Evolutionary conservation across 2,113 vertebrate genomes (phyloP).

Genomic region (Pitta sordida): DNA sequence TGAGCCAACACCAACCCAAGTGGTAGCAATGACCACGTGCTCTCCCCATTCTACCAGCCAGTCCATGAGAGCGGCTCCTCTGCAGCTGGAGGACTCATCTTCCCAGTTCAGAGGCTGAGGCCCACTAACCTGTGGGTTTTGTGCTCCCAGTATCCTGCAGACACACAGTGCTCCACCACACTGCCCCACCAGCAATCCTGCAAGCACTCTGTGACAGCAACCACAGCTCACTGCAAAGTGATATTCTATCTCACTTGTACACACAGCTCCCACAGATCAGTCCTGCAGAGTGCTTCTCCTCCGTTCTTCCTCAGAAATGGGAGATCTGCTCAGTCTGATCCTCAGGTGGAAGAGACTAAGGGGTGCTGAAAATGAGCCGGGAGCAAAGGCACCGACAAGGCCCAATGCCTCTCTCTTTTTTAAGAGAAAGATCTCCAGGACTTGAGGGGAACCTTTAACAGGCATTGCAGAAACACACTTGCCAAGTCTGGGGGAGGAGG

Average conservation of each 20-base stretch:
- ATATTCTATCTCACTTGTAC: not conserved
- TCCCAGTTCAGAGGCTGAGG: not conserved
- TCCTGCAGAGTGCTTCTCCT: not conserved
- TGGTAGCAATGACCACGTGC: not conserved
- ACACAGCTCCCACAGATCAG: accelerated
- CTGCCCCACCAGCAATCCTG: not conserved
- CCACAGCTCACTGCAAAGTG: accelerated
- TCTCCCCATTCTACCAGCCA: not conserved
- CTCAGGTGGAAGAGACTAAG: not conserved
- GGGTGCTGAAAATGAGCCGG: not conserved
- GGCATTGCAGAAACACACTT: accelerated
- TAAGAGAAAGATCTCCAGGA: not conserved
- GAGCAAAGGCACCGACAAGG: not conserved
- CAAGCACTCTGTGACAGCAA: not conserved
- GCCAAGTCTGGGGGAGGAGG: not conserved
- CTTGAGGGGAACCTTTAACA: not conserved
- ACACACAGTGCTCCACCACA: accelerated
- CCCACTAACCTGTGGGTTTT: accelerated
- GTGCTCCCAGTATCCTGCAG: not conserved
- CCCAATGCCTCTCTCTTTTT: not conserved
- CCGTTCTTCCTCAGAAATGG: not conserved
- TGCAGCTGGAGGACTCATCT: not conserved
- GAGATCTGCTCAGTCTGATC: not conserved
- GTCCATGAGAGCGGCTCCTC: not conserved
- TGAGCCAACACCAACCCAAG: not conserved